Evolutionary conservation across 2,888 invertebrate species (phyloP), one percentile per base, ranked within the genome.

Genomic region (Aethes cnicana): DNA sequence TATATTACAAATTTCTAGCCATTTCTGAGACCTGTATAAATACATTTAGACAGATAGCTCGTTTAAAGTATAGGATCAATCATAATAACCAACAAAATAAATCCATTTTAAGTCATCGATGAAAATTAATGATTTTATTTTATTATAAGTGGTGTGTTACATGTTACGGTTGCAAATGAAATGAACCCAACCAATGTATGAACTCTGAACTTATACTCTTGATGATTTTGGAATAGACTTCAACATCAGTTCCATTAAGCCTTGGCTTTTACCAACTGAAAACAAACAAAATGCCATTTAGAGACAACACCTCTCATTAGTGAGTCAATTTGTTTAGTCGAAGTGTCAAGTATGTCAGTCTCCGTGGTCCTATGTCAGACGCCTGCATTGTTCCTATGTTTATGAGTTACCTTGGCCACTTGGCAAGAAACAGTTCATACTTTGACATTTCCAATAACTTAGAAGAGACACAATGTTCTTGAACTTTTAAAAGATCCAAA

Each of bases 401-500:
- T 33, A 16, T 23, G 8, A 36, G n/a, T 53, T 44, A 55, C 52
- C 55, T 53, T 55, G 53, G 20, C 12, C 47, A 11, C 30, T 42
- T 16, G 16, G 23, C 42, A 39, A 50, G 39, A 46, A 46, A 46
- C 39, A 52, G 44, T 46, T 32, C 43, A 54, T 44, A 42, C 39
- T 54, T 20, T 56, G 54, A 57, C 57, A 57, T 57, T 55, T 53
- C 30, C 47, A 55, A 47, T 44, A 41, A 44, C 30, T 50, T 49
- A 49, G 52, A 50, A 56, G 26, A 53, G 49, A 48, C 46, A 43
- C 47, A 48, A 47, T 9, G 52, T 23, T 55, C 57, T 57, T 57
- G 57, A 57, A 48, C 57, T 57, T 57, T 57, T 47, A 47, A 50
- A 46, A 23, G 28, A 23, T 25, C 35, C 33, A 56, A 53, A 53